phyloP scores from a whole-genome alignment of 2,797 vertebrate species.

The Periophthalmus magnuspinnatus region DNA sequence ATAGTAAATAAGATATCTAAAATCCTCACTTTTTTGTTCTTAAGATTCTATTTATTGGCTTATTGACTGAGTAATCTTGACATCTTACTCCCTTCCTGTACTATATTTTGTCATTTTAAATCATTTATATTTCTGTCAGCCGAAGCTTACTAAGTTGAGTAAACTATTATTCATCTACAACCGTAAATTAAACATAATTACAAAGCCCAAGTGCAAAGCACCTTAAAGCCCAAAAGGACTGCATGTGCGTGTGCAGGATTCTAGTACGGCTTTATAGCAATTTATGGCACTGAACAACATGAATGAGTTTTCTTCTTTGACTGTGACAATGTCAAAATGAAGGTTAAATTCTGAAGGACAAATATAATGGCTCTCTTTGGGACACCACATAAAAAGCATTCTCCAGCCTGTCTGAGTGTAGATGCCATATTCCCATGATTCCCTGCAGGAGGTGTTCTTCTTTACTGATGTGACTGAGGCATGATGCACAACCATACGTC shows the following conservation, averaged over 20 bases:
- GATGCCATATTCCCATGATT: constrained; percentile 24
- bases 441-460: constrained; percentile 26
- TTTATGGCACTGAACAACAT: constrained; percentile 16
- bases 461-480: constrained; percentile 47
- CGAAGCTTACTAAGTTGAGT: not conserved
- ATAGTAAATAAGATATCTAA: no score
- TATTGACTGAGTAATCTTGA: no score
- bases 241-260: not conserved
- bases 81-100: not conserved
- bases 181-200: not conserved
- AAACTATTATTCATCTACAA: not conserved
- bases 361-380: constrained; percentile 42
- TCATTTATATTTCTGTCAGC: not conserved
- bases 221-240: not conserved
- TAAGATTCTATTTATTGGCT: not conserved
- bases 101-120: not conserved
- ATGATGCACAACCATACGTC: constrained; percentile 28
- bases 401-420: constrained; percentile 10
- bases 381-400: constrained; percentile 19
- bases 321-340: constrained; percentile 15
- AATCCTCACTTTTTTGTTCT: not conserved
- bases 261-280: not conserved
- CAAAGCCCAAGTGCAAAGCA: not conserved
- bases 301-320: constrained; percentile 4
- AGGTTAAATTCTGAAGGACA: constrained; percentile 43